These are phyloP conservation scores for Petrocephalus schoutedeni DNA, from an alignment of 2,797 vertebrate genomes.

Conservation along the genomic window DNA sequence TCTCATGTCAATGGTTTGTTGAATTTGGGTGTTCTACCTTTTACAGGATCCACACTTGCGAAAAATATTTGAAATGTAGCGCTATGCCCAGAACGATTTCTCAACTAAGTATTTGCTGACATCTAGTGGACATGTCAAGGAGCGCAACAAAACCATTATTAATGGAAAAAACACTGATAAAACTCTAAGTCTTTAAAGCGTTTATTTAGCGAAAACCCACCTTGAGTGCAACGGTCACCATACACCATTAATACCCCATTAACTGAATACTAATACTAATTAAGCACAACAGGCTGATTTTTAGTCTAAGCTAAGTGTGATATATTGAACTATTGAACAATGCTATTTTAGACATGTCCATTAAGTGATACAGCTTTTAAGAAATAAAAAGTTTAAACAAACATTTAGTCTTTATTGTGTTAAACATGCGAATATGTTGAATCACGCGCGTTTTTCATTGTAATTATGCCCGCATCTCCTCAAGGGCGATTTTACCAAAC, in stretches of 20 bases:
- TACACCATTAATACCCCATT: background rate
- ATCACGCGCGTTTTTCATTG: background rate
- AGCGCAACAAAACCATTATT: background rate
- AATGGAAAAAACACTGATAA: background rate
- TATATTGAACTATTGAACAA: background rate
- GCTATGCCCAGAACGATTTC: background rate
- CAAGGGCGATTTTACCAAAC: background rate
- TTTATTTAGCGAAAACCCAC: background rate
- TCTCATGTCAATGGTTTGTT: background rate
- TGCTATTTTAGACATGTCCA: background rate
- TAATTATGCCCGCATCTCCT: background rate
- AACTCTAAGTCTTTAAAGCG: background rate
- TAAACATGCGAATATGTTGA: background rate
- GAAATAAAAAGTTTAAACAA: background rate
- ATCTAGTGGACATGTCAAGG: constrained; percentile 39
- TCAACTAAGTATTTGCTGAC: constrained; percentile 24
- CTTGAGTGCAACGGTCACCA: background rate
- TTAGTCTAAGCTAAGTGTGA: background rate
- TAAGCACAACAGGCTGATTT: background rate
- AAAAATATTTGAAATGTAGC: background rate
- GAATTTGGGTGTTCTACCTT: background rate
- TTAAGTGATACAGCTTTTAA: background rate
- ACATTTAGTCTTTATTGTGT: background rate
- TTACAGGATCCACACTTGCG: background rate
- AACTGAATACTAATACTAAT: background rate